These are phyloP conservation scores for Macquaria australasica DNA, from an alignment of 2,113 vertebrate genomes.

Conservation along the genomic window DNA sequence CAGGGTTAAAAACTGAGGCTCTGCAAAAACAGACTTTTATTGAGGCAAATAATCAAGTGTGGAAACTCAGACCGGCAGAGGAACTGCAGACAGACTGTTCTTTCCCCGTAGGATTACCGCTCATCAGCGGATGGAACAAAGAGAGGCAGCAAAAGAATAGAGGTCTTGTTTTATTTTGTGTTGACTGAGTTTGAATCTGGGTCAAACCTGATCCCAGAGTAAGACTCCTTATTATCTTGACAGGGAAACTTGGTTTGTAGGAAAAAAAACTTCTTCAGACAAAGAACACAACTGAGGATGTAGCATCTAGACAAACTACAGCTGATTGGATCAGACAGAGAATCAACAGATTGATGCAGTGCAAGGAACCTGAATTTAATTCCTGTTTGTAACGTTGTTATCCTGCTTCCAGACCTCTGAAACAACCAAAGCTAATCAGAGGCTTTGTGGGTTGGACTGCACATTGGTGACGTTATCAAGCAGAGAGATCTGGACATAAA, in stretches of 20 bases:
- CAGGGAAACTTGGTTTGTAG: background rate
- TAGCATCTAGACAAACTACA: background rate
- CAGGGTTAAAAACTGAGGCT: background rate
- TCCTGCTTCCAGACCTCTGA: conserved; percentile 36
- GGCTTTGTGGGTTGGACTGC: background rate
- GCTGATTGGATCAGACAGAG: conserved; percentile 9
- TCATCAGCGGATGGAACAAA: conserved; percentile 18
- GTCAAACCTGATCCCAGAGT: conserved; percentile 21
- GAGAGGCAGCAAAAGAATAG: background rate
- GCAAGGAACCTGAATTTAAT: conserved; percentile 14
- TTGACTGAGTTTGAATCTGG: conserved; percentile 20
- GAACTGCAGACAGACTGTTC: background rate
- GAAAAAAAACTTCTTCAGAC: background rate
- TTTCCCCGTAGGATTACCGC: conserved; percentile 2
- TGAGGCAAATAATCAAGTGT: conserved; percentile 1
- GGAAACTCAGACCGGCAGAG: conserved; percentile 23
- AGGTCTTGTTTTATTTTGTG: background rate
- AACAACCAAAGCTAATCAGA: background rate
- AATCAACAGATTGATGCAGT: background rate
- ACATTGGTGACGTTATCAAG: background rate
- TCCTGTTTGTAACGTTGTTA: conserved; percentile 30
- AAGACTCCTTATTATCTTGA: background rate
- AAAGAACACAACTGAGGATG: background rate
- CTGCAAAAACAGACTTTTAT: background rate
- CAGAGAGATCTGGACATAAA: background rate